These are phyloP conservation scores for Pheosia gnoma DNA, from an alignment of 2,888 invertebrate genomes.

Conservation along the genomic window DNA sequence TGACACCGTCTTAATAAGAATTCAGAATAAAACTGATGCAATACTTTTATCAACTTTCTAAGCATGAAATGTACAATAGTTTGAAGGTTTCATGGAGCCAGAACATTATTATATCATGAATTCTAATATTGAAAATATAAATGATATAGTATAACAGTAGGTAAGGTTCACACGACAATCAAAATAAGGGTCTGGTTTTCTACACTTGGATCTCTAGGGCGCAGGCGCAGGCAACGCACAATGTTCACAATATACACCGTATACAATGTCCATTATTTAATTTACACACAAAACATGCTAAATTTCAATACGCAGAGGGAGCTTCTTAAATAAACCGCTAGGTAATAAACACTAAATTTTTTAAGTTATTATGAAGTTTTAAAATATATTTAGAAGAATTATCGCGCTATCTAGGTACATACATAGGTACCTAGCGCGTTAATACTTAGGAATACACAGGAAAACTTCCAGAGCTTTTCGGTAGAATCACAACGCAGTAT, in stretches of 20 bases:
- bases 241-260: conserved; percentile 55
- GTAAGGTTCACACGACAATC: conserved; percentile 33
- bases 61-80: neutral
- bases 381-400: no score
- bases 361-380: no score
- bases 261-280: conserved; percentile 24
- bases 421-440: no score
- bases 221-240: conserved; percentile 76
- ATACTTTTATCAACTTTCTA: neutral
- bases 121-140: neutral
- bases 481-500: no score
- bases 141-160: conserved; percentile 15
- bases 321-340: no score
- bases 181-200: conserved; percentile 55
- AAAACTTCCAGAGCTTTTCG: no score
- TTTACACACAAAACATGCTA: conserved; percentile 43
- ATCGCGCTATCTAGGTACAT: no score
- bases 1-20: neutral
- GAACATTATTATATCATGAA: neutral
- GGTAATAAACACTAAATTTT: no score
- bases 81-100: neutral
- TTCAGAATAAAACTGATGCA: neutral
- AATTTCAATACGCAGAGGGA: neutral
- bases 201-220: conserved; percentile 77
- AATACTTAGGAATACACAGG: no score